Evolutionary conservation across 2,113 vertebrate species (phyloP).

Genomic region (Hippocampus barbouri): DNA sequence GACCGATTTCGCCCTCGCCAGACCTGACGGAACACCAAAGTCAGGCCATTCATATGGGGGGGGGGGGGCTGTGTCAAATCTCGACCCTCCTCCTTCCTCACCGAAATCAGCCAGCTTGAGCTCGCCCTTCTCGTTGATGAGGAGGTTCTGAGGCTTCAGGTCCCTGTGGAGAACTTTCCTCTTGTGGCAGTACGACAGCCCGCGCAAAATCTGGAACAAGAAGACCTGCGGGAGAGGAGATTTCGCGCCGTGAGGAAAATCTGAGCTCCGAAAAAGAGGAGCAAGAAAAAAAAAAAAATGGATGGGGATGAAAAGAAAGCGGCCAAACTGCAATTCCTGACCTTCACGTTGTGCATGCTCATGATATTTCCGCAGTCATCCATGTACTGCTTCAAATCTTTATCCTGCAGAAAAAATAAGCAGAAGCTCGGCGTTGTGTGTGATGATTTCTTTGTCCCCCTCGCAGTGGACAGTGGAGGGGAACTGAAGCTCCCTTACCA

Average conservation of each 20-base stretch:
- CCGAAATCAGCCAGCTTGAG: conserved; percentile 97
- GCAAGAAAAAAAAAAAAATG: neutral
- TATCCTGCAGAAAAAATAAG: conserved; percentile 76
- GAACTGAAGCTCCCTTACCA: conserved; percentile 73
- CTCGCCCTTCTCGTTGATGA: conserved; percentile 95
- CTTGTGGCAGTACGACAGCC: conserved; percentile 94
- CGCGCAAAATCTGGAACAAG: conserved; percentile 96
- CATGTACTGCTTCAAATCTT: conserved; percentile 99
- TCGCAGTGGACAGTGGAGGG: neutral
- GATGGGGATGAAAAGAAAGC: no score
- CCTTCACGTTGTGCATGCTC: conserved; percentile 99
- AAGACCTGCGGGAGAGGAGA: conserved; percentile 78
- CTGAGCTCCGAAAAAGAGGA: neutral
- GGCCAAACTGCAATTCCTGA: conserved; percentile 40
- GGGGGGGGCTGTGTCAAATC: no score
- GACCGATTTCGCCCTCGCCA: conserved; percentile 93
- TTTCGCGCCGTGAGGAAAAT: neutral
- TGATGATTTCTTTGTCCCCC: accelerated
- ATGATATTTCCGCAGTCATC: conserved; percentile 99
- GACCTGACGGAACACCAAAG: conserved; percentile 65
- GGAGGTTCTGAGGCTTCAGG: conserved; percentile 96
- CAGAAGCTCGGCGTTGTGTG: neutral
- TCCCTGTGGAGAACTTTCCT: conserved; percentile 96
- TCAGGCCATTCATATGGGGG: no score
- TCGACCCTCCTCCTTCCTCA: conserved; percentile 51